Conservation (phyloP, 2,113 vertebrate species). For the Tupaia chinensis region DNA sequence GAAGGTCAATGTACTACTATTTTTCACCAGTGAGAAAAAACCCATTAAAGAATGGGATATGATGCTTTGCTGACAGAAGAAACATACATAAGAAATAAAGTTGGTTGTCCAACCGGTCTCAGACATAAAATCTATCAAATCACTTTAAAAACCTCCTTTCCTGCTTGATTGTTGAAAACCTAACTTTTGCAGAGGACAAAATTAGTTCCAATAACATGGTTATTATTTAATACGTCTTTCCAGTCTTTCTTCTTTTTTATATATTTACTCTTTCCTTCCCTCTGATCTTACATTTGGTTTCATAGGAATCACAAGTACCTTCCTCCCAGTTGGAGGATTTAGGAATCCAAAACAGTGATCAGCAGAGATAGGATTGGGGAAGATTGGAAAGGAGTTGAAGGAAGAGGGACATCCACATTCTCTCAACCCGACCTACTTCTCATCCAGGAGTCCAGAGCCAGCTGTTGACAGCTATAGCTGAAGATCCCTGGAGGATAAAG, state of each 20-base stretch:
- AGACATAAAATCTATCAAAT: background rate
- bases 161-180: background rate
- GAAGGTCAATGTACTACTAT: background rate
- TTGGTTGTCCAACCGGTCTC: background rate
- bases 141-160: background rate
- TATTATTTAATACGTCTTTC: background rate
- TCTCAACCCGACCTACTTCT: background rate
- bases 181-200: background rate
- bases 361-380: background rate
- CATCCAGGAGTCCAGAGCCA: background rate
- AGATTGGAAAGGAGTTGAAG: accelerated
- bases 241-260: background rate
- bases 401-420: background rate
- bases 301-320: background rate
- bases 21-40: background rate
- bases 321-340: accelerated
- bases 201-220: background rate
- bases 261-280: background rate
- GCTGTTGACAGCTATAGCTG: background rate
- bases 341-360: background rate
- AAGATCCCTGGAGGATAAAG: background rate
- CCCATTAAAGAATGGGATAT: background rate
- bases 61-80: background rate
- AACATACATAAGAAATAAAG: background rate
- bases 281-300: background rate